Conservation (phyloP, 2,888 invertebrate genomes). For the Carpatolechia fugitivella region DNA sequence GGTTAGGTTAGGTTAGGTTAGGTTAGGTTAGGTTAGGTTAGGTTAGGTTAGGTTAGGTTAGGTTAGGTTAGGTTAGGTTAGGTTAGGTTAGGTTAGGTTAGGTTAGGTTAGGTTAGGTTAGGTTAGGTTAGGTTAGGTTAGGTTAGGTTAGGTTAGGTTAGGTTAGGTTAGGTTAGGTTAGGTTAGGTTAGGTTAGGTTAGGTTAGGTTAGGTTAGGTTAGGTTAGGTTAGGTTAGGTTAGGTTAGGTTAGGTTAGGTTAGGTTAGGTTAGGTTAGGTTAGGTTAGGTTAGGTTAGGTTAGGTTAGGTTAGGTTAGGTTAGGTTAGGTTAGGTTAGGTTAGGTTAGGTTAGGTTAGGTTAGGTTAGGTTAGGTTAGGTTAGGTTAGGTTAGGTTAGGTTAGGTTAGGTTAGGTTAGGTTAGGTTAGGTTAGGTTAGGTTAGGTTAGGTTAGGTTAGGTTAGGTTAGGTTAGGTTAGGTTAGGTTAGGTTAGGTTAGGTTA, state of each 20-base stretch:
- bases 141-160: conserved; percentile 11
- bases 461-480: conserved; percentile 2
- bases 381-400: conserved; percentile 18
- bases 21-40: conserved; percentile 18
- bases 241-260: conserved; percentile 22
- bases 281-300: conserved; percentile 23
- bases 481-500: conserved; percentile 2
- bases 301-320: conserved; percentile 24
- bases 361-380: conserved; percentile 21
- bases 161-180: conserved; percentile 18
- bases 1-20: conserved; percentile 18
- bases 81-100: conserved; percentile 16
- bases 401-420: conserved; percentile 2
- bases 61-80: conserved; percentile 15
- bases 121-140: conserved; percentile 16
- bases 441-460: conserved; percentile 2
- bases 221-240: conserved; percentile 21
- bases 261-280: conserved; percentile 23
- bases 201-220: conserved; percentile 21
- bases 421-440: conserved; percentile 2
- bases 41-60: conserved; percentile 18
- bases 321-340: conserved; percentile 21
- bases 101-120: conserved; percentile 16
- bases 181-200: conserved; percentile 20
- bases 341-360: conserved; percentile 22